Conservation (phyloP, 2,888 invertebrate species). For the Pyrocoelia pectoralis region DNA sequence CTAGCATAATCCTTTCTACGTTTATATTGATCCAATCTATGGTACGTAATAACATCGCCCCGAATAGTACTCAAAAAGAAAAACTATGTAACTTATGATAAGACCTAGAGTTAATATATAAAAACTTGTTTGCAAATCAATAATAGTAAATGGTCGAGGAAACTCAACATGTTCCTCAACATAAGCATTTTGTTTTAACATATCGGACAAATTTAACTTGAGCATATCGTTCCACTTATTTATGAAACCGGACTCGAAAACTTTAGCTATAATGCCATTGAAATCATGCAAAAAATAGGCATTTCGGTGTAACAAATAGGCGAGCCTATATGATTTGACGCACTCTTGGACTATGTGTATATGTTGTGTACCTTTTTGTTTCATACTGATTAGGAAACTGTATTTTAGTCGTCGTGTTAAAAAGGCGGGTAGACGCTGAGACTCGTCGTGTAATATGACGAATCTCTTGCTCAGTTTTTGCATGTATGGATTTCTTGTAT, state of each 20-base stretch:
- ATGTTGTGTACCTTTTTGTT: background rate
- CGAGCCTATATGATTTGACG: slow-evolving; percentile 57
- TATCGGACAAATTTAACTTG: slow-evolving; percentile 47
- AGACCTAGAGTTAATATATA: slow-evolving; percentile 53
- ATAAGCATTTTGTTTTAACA: background rate
- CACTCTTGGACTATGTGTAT: slow-evolving; percentile 57
- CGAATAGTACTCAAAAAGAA: slow-evolving; percentile 33
- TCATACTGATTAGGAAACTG: slow-evolving; percentile 29
- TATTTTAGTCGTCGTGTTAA: slow-evolving; percentile 24
- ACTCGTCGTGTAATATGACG: slow-evolving; percentile 43
- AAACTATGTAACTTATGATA: slow-evolving; percentile 39
- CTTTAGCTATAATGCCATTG: slow-evolving; percentile 49
- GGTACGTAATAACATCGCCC: background rate
- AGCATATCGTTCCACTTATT: slow-evolving; percentile 54
- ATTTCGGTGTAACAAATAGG: slow-evolving; percentile 51
- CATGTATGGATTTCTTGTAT: slow-evolving; percentile 48
- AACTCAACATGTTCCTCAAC: slow-evolving; percentile 33
- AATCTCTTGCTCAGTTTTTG: slow-evolving; percentile 53
- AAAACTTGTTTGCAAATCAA: slow-evolving; percentile 56
- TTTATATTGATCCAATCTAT: too few relatives aligned
- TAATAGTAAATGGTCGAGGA: slow-evolving; percentile 53
- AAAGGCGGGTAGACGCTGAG: slow-evolving; percentile 14
- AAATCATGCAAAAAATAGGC: slow-evolving; percentile 53
- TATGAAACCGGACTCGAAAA: slow-evolving; percentile 53
- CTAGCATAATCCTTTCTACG: too few relatives aligned